Evolutionary conservation across 2,113 vertebrate species (phyloP).

Genomic region (Pholis gunnellus): DNA sequence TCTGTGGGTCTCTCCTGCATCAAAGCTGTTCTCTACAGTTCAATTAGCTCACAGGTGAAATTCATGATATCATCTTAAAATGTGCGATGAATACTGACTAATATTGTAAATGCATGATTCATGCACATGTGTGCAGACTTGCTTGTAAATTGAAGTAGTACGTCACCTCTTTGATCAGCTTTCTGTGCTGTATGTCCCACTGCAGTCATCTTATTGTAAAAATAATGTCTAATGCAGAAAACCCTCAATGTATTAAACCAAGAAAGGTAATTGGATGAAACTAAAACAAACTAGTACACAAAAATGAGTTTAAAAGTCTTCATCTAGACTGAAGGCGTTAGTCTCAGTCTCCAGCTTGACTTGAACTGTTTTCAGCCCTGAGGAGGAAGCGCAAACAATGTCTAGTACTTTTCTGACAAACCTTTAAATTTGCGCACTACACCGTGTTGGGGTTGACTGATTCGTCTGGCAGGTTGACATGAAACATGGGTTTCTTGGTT

Average conservation of each 20-base stretch:
- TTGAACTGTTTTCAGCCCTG: not conserved
- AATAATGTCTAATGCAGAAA: not conserved
- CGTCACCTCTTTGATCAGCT: constrained; percentile 54
- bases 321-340: not conserved
- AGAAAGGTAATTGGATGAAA: constrained; percentile 29
- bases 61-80: constrained; percentile 39
- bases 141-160: constrained; percentile 50
- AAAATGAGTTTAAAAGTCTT: not conserved
- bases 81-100: constrained; percentile 47
- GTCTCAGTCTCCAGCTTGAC: not conserved
- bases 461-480: too few species aligned
- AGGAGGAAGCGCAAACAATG: not conserved
- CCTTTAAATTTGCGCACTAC: too few species aligned
- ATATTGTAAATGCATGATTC: constrained; percentile 49
- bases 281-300: constrained; percentile 9
- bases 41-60: constrained; percentile 47
- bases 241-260: constrained; percentile 10
- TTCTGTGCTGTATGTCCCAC: not conserved
- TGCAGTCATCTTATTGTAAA: constrained; percentile 32
- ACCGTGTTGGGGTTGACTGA: too few species aligned
- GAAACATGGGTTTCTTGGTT: too few species aligned
- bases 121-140: constrained; percentile 38
- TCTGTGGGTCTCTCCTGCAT: constrained; percentile 34
- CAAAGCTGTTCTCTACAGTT: constrained; percentile 43
- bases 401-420: not conserved